A percentile compares a stretch with the other conserved stretches of the same genome.
Conservation (phyloP, 2,888 invertebrate genomes). For the Pristionchus entomophagus region DNA sequence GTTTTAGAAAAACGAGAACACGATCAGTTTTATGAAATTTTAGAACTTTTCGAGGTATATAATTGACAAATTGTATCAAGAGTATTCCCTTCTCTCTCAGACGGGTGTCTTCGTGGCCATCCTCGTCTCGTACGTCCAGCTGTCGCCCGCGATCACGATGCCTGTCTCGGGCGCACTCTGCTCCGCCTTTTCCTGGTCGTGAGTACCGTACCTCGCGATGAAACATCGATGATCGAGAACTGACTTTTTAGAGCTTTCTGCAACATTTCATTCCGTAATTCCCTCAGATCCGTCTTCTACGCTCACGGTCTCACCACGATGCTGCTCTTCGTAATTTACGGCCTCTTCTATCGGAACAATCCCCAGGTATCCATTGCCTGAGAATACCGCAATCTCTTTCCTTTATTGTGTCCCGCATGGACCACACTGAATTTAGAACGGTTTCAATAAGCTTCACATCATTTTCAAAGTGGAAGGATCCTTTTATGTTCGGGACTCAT, state of each 20-base stretch:
- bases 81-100: conserved; percentile 7
- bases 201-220: not conserved
- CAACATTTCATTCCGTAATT: not conserved
- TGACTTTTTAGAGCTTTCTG: not conserved
- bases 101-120: conserved; percentile 74
- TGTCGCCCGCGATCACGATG: conserved; percentile 72
- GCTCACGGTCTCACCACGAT: conserved; percentile 58
- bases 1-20: no score
- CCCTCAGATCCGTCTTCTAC: conserved; percentile 62
- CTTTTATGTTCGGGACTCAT: no score
- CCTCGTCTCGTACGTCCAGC: conserved; percentile 73
- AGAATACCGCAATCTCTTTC: no score
- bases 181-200: conserved; percentile 37
- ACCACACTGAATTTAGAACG: no score
- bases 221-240: not conserved
- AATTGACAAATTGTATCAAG: no score
- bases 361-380: conserved; percentile 36
- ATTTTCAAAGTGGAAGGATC: no score
- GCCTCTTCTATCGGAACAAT: conserved; percentile 62
- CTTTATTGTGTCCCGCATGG: no score
- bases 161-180: conserved; percentile 55
- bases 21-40: no score
- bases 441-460: no score
- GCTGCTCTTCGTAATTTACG: conserved; percentile 58
- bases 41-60: no score